phyloP scores from a whole-genome alignment of 2,797 vertebrate genomes.

The Limosa lapponica region DNA sequence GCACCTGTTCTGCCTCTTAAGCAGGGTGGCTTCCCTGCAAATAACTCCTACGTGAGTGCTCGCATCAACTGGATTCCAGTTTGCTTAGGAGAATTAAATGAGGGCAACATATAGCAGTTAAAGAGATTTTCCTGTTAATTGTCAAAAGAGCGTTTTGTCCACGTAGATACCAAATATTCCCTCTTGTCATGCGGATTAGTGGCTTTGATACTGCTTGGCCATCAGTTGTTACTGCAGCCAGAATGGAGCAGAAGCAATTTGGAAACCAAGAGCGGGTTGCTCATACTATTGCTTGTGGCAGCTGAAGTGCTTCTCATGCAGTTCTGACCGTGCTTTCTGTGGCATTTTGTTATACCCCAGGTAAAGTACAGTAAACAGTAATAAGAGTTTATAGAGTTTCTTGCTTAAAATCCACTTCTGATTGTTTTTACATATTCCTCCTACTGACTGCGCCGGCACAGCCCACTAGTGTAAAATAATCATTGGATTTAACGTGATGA shows the following conservation, averaged over 20 bases:
- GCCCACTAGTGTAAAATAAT: neutral
- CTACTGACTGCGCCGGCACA: neutral
- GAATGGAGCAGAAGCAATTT: neutral
- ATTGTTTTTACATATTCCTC: neutral
- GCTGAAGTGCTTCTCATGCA: neutral
- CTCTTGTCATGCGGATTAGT: neutral
- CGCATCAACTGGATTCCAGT: neutral
- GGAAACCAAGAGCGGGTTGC: neutral
- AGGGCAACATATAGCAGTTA: neutral
- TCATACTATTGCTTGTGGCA: neutral
- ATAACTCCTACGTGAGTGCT: neutral
- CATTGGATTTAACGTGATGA: neutral
- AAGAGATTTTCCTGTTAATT: neutral
- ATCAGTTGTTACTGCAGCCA: neutral
- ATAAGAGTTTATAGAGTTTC: neutral
- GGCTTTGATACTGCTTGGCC: neutral
- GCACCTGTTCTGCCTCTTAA: slow-evolving; percentile 55
- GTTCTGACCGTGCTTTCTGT: neutral
- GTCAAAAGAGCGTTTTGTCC: neutral
- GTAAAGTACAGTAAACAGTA: neutral
- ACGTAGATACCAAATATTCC: neutral
- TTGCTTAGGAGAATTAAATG: neutral
- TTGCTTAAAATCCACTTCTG: neutral
- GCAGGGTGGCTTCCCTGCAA: neutral
- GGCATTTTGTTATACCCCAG: neutral